Evolutionary conservation across 1,140 invertebrate species (phyloP).

Genomic region (Leptopilina boulardi): DNA sequence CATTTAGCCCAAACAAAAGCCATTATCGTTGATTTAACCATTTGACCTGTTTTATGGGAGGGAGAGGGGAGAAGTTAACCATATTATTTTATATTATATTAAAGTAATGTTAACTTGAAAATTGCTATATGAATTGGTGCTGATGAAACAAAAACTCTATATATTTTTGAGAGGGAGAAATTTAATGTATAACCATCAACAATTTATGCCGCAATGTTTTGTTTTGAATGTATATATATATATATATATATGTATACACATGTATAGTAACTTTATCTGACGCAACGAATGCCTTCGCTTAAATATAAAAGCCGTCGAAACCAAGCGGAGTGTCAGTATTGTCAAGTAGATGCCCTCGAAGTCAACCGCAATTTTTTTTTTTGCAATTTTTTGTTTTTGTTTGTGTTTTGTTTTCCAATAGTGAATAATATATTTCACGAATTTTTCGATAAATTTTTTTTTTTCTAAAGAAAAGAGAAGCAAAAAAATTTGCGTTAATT

Average conservation of each 20-base stretch:
- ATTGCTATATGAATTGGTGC: slow-evolving; percentile 48
- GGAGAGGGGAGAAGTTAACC: background rate
- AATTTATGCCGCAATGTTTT: slow-evolving; percentile 6
- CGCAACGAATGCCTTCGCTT: slow-evolving; percentile 69
- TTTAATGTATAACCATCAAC: background rate
- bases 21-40: background rate
- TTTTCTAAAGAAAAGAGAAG: too few species aligned
- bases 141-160: slow-evolving; percentile 48
- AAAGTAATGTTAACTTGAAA: slow-evolving; percentile 38
- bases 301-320: slow-evolving; percentile 70
- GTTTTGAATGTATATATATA: slow-evolving; percentile 53
- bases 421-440: background rate
- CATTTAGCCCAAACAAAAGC: background rate
- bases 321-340: slow-evolving; percentile 61
- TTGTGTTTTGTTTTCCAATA: too few species aligned
- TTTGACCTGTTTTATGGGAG: background rate
- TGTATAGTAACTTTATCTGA: slow-evolving; percentile 66
- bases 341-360: slow-evolving; percentile 45
- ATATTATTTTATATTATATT: background rate
- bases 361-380: background rate
- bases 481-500: too few species aligned
- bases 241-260: slow-evolving; percentile 46
- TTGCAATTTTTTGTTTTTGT: too few species aligned
- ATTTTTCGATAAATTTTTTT: too few species aligned
- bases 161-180: slow-evolving; percentile 5